A percentile compares a stretch with the other conserved stretches of the same genome.
phyloP scores from a whole-genome alignment of 2,797 vertebrate species.

The Amblyraja radiata region DNA sequence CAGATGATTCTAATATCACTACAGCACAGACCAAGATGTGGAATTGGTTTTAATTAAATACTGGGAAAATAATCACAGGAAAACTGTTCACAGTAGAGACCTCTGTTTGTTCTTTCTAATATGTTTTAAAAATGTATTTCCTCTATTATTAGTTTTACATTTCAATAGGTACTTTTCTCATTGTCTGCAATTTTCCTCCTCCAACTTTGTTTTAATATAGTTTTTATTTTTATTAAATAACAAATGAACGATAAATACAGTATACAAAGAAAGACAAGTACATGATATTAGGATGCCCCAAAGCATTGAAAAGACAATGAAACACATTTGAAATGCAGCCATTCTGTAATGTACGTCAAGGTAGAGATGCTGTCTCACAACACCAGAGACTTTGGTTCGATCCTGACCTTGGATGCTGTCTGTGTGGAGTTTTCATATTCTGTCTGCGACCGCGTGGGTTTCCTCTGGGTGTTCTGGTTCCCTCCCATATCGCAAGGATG shows the following conservation, averaged over 20 bases:
- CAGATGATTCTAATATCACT: background rate
- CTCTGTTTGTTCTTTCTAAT: background rate
- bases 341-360: background rate
- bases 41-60: background rate
- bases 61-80: background rate
- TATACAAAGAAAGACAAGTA: background rate
- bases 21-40: background rate
- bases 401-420: no score
- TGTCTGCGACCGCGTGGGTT: no score
- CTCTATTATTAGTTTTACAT: background rate
- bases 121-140: background rate
- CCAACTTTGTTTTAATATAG: background rate
- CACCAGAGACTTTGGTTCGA: no score
- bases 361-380: no score
- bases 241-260: background rate
- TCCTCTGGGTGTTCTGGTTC: no score
- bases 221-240: background rate
- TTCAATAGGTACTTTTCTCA: background rate
- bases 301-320: background rate
- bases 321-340: background rate
- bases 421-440: no score
- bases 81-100: background rate
- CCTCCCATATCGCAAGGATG: no score
- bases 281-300: background rate
- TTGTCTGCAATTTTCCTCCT: background rate